Conservation (phyloP, 1,140 invertebrate genomes). For the Trypoxylus dichotomus region DNA sequence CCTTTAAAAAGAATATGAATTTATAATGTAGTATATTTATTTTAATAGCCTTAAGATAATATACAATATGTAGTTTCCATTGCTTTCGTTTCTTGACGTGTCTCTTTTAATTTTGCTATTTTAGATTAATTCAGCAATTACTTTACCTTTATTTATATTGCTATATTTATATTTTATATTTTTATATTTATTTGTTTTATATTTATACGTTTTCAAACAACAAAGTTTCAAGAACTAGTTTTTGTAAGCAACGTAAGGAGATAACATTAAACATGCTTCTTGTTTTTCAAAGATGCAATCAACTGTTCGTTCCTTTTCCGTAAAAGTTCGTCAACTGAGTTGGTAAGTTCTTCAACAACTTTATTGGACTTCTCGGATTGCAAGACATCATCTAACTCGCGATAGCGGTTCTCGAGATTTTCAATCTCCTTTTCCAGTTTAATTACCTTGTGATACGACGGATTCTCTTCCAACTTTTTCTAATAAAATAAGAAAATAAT, state of each 20-base stretch:
- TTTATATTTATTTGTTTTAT: too few species aligned
- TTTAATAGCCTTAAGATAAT: too few species aligned
- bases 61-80: too few species aligned
- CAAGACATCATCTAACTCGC: conserved; percentile 2
- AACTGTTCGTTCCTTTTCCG: conserved; percentile 24
- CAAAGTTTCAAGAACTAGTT: too few species aligned
- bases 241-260: not conserved
- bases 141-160: too few species aligned
- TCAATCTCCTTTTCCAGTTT: conserved; percentile 37
- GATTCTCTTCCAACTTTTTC: conserved; percentile 35
- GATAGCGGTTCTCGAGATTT: conserved; percentile 31
- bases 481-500: conserved; percentile 28
- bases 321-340: conserved; percentile 4
- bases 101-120: too few species aligned
- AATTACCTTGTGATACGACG: conserved; percentile 36
- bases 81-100: too few species aligned
- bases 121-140: too few species aligned
- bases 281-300: not conserved
- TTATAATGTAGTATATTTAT: too few species aligned
- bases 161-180: too few species aligned
- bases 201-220: too few species aligned
- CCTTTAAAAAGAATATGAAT: too few species aligned
- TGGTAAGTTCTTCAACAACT: conserved; percentile 22
- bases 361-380: conserved; percentile 14
- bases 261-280: conserved; percentile 23